phyloP scores from a whole-genome alignment of 2,113 vertebrate species.

The Phyllopteryx taeniolatus region DNA sequence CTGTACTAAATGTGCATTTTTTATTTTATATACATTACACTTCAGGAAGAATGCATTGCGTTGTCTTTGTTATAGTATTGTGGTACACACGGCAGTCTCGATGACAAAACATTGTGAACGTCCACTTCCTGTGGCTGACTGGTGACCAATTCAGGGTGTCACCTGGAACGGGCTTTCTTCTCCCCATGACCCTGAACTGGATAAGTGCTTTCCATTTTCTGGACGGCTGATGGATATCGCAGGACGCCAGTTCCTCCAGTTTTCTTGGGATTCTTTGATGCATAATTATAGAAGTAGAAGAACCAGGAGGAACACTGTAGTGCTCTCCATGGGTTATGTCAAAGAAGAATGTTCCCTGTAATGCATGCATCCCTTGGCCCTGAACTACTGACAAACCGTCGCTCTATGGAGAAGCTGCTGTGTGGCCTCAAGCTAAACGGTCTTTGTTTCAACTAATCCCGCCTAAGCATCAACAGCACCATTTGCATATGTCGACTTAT shows the following conservation, averaged over 20 bases:
- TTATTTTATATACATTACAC: too few species aligned
- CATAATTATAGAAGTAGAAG: background rate
- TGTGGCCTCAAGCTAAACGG: slow-evolving; percentile 52
- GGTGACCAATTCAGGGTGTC: background rate
- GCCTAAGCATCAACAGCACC: slow-evolving; percentile 56
- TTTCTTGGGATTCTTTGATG: background rate
- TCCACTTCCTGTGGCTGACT: background rate
- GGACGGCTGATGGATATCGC: background rate
- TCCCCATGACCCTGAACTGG: background rate
- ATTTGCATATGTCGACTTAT: slow-evolving; percentile 66
- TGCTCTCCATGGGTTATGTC: background rate
- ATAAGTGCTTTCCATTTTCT: background rate
- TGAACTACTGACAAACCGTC: slow-evolving; percentile 40
- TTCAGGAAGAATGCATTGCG: background rate
- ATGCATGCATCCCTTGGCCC: slow-evolving; percentile 21
- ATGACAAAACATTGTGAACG: background rate
- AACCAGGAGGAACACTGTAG: background rate
- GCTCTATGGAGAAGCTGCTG: slow-evolving; percentile 30
- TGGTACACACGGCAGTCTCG: background rate
- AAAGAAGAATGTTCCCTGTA: slow-evolving; percentile 4
- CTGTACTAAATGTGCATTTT: background rate
- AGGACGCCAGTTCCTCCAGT: background rate
- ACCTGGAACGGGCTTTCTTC: background rate
- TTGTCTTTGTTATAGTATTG: background rate
- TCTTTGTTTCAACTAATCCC: slow-evolving; percentile 66